phyloP scores from a whole-genome alignment of 1,140 invertebrate species.

The Drosophila takahashii region DNA sequence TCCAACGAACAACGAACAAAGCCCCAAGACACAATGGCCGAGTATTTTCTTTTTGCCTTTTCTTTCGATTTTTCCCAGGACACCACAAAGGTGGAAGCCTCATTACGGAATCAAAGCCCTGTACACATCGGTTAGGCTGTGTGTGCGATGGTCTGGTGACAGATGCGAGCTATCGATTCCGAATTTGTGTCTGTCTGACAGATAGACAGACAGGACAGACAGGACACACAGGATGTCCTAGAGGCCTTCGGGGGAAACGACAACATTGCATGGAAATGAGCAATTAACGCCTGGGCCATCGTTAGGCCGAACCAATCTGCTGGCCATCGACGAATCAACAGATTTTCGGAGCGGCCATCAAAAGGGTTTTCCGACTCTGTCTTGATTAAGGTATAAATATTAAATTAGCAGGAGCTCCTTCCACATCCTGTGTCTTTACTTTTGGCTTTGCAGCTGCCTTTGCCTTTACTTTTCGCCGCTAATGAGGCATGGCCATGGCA shows the following conservation, averaged over 20 bases:
- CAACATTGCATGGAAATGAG: conserved; percentile 68
- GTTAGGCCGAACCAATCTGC: conserved; percentile 46
- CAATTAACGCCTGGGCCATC: conserved; percentile 76
- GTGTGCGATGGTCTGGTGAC: conserved; percentile 50
- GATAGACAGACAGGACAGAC: conserved; percentile 46
- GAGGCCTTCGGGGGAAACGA: conserved; percentile 22
- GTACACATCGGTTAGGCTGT: conserved; percentile 27
- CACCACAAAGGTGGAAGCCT: conserved; percentile 68
- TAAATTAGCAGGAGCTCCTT: conserved; percentile 60
- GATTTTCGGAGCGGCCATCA: conserved; percentile 62
- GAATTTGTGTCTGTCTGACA: conserved; percentile 45
- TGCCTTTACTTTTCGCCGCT: conserved; percentile 19
- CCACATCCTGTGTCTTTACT: conserved; percentile 14
- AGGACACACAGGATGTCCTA: neutral
- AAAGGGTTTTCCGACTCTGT: conserved; percentile 42
- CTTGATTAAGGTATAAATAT: conserved; percentile 83
- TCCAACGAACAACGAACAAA: conserved; percentile 57
- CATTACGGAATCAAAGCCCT: conserved; percentile 79
- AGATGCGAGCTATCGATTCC: conserved; percentile 77
- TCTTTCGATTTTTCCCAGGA: conserved; percentile 24
- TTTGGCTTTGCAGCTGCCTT: neutral
- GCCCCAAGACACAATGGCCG: conserved; percentile 45
- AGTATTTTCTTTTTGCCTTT: conserved; percentile 37
- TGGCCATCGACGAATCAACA: conserved; percentile 53
- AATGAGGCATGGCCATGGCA: conserved; percentile 67